Base-by-base conservation (phyloP, 1,140 invertebrate genomes). In the Sminthurides bifidus region DNA sequence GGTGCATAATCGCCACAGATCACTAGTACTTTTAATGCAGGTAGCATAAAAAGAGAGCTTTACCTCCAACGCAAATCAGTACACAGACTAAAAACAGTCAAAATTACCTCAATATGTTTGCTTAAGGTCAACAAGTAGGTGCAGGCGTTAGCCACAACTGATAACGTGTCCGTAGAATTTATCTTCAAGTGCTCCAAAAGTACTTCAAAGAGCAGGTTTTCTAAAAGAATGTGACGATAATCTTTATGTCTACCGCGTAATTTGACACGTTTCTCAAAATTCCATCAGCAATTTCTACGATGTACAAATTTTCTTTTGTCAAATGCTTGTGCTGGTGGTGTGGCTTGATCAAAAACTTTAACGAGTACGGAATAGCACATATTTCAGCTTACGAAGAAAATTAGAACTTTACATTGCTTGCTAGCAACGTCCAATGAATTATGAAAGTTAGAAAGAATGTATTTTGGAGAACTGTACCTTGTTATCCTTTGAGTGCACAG, bases 41-140 rank as follows among this genome's bases (percentile, higher is more conserved):
- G 33, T 12, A n/a, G 33, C 33, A 37, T 37, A 37, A 37, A 37
- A 10, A 12, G 33, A 12, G n/a, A 37, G n/a, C n/a, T 12, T 37
- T 37, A 37, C n/a, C n/a, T 37, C n/a, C n/a, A 37, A 37, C n/a
- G n/a, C 10, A 12, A n/a, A 37, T n/a, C 33, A 12, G 10, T 12
- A 37, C 10, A n/a, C 10, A 37, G 33, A 12, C n/a, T 37, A n/a
- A 37, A n/a, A n/a, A 6, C n/a, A 24, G 6, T 27, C 1, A 21
- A 54, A 30, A 26, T 29, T 19, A 8, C 15, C 23, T 23, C n/a
- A n/a, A n/a, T 35, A 35, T 43, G 54, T 15, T 37, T 91, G 0
- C 92, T 94, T 0, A 97, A 73, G 74, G 96, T 95, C 91, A 92
- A 96, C 12, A 97, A 71, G 1, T 91, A 92, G 15, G 92, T 91